phyloP scores from a whole-genome alignment of 2,888 invertebrate species.

The Papilio elwesi region DNA sequence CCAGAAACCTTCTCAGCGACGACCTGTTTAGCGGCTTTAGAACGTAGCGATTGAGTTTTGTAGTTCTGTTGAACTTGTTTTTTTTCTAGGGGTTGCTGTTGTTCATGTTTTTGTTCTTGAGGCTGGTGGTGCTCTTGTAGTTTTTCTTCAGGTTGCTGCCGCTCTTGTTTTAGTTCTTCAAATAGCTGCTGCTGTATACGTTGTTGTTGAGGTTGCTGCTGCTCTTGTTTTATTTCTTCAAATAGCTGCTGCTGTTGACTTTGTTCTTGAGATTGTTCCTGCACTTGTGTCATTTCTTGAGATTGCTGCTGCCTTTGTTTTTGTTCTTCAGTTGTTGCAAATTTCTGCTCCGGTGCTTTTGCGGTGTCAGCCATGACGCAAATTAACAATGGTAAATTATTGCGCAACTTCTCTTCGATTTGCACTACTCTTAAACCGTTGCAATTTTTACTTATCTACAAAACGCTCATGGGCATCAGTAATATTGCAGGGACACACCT shows the following conservation, averaged over 20 bases:
- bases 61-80: background rate
- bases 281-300: background rate
- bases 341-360: background rate
- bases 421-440: background rate
- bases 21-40: conserved; percentile 59
- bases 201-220: background rate
- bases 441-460: background rate
- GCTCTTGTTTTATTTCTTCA: background rate
- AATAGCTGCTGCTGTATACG: background rate
- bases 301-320: conserved; percentile 1
- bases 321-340: background rate
- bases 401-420: too few relatives aligned
- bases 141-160: background rate
- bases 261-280: background rate
- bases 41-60: background rate
- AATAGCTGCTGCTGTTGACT: background rate
- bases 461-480: background rate
- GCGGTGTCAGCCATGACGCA: background rate
- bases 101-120: background rate
- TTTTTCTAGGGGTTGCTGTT: background rate
- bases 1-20: conserved; percentile 97
- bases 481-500: background rate
- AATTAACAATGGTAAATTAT: background rate
- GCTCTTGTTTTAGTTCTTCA: background rate
- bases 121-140: background rate